Base-by-base conservation (phyloP, 2,113 vertebrate species). In the Hylia prasina region DNA sequence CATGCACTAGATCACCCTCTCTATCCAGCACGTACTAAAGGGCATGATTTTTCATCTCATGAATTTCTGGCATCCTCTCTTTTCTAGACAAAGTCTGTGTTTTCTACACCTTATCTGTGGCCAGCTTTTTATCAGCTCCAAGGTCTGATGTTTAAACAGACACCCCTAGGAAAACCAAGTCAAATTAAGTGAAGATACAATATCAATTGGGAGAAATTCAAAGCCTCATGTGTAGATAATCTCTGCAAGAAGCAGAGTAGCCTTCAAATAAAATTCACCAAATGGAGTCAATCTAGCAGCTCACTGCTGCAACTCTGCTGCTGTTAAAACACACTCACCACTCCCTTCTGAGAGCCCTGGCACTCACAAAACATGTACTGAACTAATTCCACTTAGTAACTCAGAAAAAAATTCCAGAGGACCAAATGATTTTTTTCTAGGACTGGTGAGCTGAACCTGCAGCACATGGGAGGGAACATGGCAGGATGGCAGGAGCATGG, bases 1-100 rank as follows among this genome's bases (percentile, higher is more conserved):
- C 66, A 28, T 20, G 17, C 14, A 53, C 4, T 56, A 58, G 24
- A 31, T 19, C 2, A 0, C 51, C 13, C 8, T 35, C 39, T 82
- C 56, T 3, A 2, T 42, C 60, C 47, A 78, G 47, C 9, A 30
- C 0, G 0, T 6, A 69, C 16, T 18, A 77, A 54, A 30, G 10
- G 44, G 35, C 39, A 11, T 15, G 44, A 54, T 39, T 82, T 82
- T 86, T 82, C 27, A 66, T 10, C 21, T 57, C 30, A 31, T 27
- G 19, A 42, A 39, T 86, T 83, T 83, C 35, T 50, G 65, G 1
- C 48, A 42, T 54, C 42, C 4, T 78, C 24, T 71, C 22, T 87
- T 68, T 64, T 48, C 48, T 8, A 68, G 68, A 28, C 21, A 31
- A 51, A 70, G 2, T 13, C 27, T 73, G 35, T 68, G 19, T 56